A percentile compares a stretch with the other conserved stretches of the same genome.
phyloP scores from a whole-genome alignment of 1,140 invertebrate genomes.

The Drosophila mojavensis region DNA sequence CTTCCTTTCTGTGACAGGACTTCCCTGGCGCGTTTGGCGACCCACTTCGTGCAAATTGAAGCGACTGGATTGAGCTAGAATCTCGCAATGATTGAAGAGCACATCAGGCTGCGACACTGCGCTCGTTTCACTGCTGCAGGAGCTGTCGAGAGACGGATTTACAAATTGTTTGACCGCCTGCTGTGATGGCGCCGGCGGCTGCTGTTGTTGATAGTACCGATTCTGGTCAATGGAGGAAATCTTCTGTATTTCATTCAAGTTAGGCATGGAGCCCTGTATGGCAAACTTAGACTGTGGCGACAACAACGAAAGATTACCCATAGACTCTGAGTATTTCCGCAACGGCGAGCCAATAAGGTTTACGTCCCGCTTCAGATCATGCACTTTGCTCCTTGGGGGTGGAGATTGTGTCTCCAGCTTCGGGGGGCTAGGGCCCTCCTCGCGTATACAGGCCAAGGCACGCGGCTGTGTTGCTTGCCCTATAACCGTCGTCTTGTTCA shows the following conservation, averaged over 20 bases:
- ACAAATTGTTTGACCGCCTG: conserved; percentile 4
- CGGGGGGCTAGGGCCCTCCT: conserved; percentile 64
- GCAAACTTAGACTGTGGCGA: conserved; percentile 60
- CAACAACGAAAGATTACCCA: conserved; percentile 71
- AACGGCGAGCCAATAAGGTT: conserved; percentile 73
- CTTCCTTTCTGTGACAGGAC: conserved; percentile 8
- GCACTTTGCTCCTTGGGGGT: conserved; percentile 1
- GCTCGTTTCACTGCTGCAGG: conserved; percentile 58
- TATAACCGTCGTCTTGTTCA: conserved; percentile 75
- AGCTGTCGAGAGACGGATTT: conserved; percentile 46
- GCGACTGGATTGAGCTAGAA: conserved; percentile 79
- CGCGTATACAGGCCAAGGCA: conserved; percentile 65
- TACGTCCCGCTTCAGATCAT: conserved; percentile 69
- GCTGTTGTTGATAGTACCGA: conserved; percentile 73
- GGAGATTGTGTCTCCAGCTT: not conserved
- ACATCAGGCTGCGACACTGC: conserved; percentile 61
- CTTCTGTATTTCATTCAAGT: conserved; percentile 77
- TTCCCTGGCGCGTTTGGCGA: conserved; percentile 37
- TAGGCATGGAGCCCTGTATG: conserved; percentile 83
- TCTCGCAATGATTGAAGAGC: conserved; percentile 76
- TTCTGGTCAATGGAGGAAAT: conserved; percentile 81
- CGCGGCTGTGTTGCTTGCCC: conserved; percentile 48
- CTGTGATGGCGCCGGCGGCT: not conserved
- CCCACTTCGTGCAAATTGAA: conserved; percentile 80
- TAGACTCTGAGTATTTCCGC: conserved; percentile 79